Evolutionary conservation across 2,888 invertebrate genomes (phyloP).

Genomic region (Andrena bicolor): DNA sequence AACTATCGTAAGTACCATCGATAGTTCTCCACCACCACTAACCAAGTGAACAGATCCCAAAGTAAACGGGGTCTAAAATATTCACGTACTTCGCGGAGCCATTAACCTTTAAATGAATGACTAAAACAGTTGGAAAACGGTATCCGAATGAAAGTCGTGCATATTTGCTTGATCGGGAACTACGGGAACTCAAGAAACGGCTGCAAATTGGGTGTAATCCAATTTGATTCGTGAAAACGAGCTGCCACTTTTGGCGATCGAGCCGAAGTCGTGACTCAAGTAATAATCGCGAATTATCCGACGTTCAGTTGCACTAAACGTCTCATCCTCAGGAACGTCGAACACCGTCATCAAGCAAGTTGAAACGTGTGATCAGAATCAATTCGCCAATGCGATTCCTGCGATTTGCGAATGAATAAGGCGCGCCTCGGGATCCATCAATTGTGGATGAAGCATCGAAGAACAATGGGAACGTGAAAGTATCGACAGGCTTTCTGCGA

Average conservation of each 20-base stretch:
- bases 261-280: conserved; percentile 13
- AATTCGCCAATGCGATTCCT: conserved; percentile 20
- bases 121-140: too few species aligned
- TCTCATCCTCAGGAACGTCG: background rate
- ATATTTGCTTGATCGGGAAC: background rate
- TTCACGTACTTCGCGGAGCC: too few species aligned
- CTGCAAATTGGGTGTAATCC: background rate
- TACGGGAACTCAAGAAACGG: background rate
- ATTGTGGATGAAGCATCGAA: background rate
- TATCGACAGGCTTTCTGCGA: background rate
- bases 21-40: too few species aligned
- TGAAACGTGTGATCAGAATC: conserved; percentile 28
- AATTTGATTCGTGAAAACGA: conserved; percentile 6
- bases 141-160: too few species aligned
- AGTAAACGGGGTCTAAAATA: too few species aligned
- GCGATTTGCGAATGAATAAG: conserved; percentile 1
- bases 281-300: conserved; percentile 20
- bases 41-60: too few species aligned
- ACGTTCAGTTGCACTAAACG: background rate
- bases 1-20: too few species aligned
- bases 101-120: too few species aligned
- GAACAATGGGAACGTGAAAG: conserved; percentile 3
- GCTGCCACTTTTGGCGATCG: conserved; percentile 16
- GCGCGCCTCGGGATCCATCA: background rate
- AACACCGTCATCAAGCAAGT: background rate